These are phyloP conservation scores for Ispidina lecontei DNA, from an alignment of 2,797 vertebrate species.

Conservation along the genomic window DNA sequence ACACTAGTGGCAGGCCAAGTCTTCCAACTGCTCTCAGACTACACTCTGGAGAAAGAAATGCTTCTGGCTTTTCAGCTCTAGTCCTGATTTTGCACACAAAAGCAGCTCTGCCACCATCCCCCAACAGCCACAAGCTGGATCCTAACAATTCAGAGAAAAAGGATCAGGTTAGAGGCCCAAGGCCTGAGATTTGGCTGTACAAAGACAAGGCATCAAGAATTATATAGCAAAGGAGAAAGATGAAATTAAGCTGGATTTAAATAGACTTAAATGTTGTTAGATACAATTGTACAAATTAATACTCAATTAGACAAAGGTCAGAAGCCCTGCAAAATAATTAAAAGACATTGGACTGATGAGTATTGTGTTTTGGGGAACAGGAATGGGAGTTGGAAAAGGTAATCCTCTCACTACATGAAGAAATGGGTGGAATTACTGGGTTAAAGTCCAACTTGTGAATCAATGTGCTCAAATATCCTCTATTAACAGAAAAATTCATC, in stretches of 20 bases:
- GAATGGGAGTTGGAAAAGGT: background rate
- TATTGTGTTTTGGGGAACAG: background rate
- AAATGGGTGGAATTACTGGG: background rate
- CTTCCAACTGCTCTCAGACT: background rate
- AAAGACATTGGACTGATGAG: background rate
- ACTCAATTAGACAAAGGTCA: background rate
- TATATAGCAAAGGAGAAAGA: background rate
- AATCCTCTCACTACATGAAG: background rate
- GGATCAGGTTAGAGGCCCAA: fast-evolving
- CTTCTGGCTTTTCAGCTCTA: background rate
- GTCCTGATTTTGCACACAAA: background rate
- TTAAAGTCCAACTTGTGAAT: background rate
- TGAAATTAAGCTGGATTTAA: conserved; percentile 7
- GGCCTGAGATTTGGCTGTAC: background rate
- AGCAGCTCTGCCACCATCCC: background rate
- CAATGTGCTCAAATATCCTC: background rate
- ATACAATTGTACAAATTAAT: background rate
- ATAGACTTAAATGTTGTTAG: background rate
- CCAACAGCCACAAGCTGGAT: background rate
- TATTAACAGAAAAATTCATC: background rate
- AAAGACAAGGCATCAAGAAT: background rate
- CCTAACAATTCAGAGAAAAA: background rate
- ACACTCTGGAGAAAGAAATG: background rate
- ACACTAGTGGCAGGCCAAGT: background rate
- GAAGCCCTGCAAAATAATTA: conserved; percentile 11